Evolutionary conservation across 2,888 invertebrate genomes (phyloP).

Genomic region (Cheilosia soror): DNA sequence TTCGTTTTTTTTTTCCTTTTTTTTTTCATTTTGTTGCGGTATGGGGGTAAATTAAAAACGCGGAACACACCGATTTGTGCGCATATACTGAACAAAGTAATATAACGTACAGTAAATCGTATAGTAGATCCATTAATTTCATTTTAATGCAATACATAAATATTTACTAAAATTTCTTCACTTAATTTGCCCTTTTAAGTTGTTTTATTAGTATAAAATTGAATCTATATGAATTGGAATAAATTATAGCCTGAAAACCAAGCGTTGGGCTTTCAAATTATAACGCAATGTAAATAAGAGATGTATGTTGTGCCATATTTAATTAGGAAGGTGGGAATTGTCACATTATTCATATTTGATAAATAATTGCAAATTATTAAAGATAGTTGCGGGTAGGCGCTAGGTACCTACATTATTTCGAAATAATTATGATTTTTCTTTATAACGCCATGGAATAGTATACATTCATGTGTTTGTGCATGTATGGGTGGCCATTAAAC

Average conservation of each 20-base stretch:
- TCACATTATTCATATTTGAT: neutral
- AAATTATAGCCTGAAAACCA: neutral
- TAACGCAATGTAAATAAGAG: neutral
- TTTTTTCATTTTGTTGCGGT: slow-evolving; percentile 48
- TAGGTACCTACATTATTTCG: neutral
- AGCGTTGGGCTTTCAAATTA: neutral
- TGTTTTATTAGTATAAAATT: slow-evolving; percentile 9
- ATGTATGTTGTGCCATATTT: neutral
- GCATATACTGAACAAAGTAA: slow-evolving; percentile 73
- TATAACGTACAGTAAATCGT: slow-evolving; percentile 72
- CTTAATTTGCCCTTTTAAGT: neutral
- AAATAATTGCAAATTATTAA: neutral
- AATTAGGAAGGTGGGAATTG: slow-evolving; percentile 3
- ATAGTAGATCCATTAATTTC: slow-evolving; percentile 74
- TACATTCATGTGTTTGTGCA: neutral
- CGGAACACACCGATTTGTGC: slow-evolving; percentile 58
- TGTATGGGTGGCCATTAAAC: neutral
- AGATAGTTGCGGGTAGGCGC: neutral
- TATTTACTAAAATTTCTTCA: slow-evolving; percentile 48
- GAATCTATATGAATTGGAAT: slow-evolving; percentile 1
- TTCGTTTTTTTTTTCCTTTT: slow-evolving; percentile 24
- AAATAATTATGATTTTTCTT: neutral
- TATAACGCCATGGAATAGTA: neutral
- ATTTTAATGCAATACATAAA: slow-evolving; percentile 53
- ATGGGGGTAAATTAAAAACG: slow-evolving; percentile 63